phyloP scores from a whole-genome alignment of 1,140 invertebrate genomes.

The Eufriesea mexicana region DNA sequence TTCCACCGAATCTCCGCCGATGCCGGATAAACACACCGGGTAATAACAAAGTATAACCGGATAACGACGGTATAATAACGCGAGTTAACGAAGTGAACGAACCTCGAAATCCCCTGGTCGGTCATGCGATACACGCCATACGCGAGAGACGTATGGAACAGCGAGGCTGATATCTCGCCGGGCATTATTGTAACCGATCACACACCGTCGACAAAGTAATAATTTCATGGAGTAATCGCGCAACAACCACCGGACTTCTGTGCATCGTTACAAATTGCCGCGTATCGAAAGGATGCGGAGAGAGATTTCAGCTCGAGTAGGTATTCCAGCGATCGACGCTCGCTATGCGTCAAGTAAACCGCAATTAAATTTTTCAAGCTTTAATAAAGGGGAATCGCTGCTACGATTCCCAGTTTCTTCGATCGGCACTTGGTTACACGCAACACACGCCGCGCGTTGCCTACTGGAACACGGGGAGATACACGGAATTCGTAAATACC shows the following conservation, averaged over 20 bases:
- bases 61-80: conserved; percentile 65
- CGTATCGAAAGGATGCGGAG: conserved; percentile 27
- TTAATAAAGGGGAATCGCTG: neutral
- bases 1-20: conserved; percentile 44
- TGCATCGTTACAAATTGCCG: conserved; percentile 42
- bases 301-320: conserved; percentile 10
- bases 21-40: conserved; percentile 53
- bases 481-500: neutral
- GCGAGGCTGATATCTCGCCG: conserved; percentile 42
- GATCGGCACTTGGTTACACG: neutral
- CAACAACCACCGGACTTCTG: conserved; percentile 18
- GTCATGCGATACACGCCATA: conserved; percentile 46
- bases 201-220: conserved; percentile 43
- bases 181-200: conserved; percentile 62
- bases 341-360: conserved; percentile 16
- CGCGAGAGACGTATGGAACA: neutral
- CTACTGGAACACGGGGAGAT: neutral
- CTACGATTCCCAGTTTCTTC: neutral
- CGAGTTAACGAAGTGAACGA: conserved; percentile 59
- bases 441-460: neutral
- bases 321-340: neutral
- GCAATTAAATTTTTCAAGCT: conserved; percentile 30
- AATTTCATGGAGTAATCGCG: conserved; percentile 51
- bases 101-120: conserved; percentile 37
- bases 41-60: conserved; percentile 66